These are phyloP conservation scores for Malurus splendens DNA, from an alignment of 2,797 vertebrate genomes.

Conservation along the genomic window DNA sequence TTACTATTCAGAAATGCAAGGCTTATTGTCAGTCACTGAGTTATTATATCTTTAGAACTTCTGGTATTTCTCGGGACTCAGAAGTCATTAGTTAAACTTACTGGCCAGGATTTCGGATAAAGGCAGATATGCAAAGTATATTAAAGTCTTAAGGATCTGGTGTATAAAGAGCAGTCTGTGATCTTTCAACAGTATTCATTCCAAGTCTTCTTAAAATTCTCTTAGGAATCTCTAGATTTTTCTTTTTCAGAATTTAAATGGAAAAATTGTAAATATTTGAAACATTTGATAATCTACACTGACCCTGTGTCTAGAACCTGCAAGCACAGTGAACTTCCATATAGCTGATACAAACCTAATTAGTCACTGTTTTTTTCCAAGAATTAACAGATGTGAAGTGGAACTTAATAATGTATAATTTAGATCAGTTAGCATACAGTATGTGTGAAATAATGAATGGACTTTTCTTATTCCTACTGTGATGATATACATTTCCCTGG, in stretches of 20 bases:
- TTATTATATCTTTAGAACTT: neutral
- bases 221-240: neutral
- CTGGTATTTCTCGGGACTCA: neutral
- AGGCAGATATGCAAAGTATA: neutral
- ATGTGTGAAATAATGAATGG: neutral
- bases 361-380: neutral
- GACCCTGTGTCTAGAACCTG: neutral
- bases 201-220: neutral
- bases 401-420: neutral
- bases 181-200: neutral
- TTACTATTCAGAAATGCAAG: neutral
- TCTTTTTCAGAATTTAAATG: neutral
- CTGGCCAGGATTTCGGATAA: neutral
- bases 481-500: neutral
- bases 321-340: neutral
- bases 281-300: neutral
- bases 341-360: neutral
- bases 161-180: neutral
- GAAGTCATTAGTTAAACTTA: neutral
- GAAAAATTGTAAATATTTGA: neutral
- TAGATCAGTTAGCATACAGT: neutral
- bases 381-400: neutral
- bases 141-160: neutral
- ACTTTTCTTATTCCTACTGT: neutral
- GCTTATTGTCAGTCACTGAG: neutral